Evolutionary conservation across 2,113 vertebrate genomes (phyloP).

Genomic region (Macrotis lagotis): DNA sequence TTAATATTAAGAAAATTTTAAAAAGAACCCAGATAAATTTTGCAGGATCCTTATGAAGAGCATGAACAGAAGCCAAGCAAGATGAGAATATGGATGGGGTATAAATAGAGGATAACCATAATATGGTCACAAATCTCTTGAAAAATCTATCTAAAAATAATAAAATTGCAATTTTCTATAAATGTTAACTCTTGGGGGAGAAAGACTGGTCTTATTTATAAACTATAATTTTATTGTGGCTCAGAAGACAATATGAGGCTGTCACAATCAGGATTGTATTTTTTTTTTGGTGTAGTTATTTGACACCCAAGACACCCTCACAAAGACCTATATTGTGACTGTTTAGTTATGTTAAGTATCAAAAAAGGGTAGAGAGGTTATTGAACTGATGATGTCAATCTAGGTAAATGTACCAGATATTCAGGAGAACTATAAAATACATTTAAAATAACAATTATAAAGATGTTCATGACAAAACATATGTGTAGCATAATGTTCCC

Average conservation of each 20-base stretch:
- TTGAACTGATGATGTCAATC: background rate
- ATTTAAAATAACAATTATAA: background rate
- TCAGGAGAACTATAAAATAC: background rate
- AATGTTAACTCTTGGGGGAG: background rate
- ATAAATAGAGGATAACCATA: background rate
- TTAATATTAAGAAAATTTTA: background rate
- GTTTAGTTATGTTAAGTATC: background rate
- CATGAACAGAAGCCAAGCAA: background rate
- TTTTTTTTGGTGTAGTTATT: background rate
- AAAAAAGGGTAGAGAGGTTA: background rate
- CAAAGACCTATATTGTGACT: accelerated
- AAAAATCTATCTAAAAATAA: background rate
- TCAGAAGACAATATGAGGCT: background rate
- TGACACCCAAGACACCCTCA: background rate
- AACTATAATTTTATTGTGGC: background rate
- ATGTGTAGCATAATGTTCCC: background rate
- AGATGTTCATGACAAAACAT: background rate
- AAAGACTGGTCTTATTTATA: background rate
- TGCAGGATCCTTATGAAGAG: background rate
- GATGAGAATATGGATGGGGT: background rate
- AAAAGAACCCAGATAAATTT: background rate
- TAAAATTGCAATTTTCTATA: background rate
- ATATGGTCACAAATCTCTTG: background rate
- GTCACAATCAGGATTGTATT: background rate
- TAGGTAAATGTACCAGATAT: background rate